Conservation (phyloP, 2,888 invertebrate species). For the Luperina nickerlii region DNA sequence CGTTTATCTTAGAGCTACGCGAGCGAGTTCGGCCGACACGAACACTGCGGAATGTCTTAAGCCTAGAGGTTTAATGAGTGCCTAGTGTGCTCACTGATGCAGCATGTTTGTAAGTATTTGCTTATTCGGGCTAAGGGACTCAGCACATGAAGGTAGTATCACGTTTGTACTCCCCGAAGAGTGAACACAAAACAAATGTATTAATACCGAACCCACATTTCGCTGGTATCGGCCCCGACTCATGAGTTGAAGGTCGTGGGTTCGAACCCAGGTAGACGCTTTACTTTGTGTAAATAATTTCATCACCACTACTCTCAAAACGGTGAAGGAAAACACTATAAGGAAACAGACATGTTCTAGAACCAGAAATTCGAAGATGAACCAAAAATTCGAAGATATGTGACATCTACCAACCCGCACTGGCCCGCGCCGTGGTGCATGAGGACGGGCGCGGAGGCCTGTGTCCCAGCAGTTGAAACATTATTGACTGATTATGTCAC, state of each 20-base stretch:
- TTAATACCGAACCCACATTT: neutral
- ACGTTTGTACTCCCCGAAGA: neutral
- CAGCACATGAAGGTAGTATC: neutral
- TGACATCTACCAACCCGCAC: neutral
- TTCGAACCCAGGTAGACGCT: neutral
- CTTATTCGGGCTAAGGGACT: neutral
- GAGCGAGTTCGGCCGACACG: slow-evolving; percentile 15
- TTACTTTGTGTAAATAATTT: neutral
- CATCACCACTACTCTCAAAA: neutral
- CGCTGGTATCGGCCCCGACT: neutral
- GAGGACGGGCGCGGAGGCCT: neutral
- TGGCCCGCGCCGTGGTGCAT: neutral
- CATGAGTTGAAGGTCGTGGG: neutral
- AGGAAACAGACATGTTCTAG: neutral
- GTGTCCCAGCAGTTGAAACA: neutral
- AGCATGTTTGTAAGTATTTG: neutral
- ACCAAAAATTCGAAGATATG: neutral
- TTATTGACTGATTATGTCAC: no score
- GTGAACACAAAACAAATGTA: neutral
- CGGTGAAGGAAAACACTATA: neutral
- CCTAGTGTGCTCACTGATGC: neutral
- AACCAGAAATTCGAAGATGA: no score
- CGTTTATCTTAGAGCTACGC: slow-evolving; percentile 27
- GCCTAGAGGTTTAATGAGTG: slow-evolving; percentile 2
- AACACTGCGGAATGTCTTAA: slow-evolving; percentile 29